Conservation (phyloP, 2,113 vertebrate genomes). For the Peucedramus taeniatus region DNA sequence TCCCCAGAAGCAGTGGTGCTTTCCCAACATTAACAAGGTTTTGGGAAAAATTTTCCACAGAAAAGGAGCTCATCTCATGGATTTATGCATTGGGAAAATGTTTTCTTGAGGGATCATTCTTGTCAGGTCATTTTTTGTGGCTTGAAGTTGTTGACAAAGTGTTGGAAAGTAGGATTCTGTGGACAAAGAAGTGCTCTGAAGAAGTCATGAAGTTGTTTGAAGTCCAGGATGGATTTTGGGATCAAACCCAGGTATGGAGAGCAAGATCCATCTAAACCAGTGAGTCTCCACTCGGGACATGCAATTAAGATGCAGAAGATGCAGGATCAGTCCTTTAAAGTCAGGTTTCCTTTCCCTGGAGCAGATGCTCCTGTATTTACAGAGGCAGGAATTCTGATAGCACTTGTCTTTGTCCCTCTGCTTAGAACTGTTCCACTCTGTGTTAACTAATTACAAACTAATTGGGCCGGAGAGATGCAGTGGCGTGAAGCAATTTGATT, state of each 20-base stretch:
- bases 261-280: background rate
- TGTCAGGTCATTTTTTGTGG: background rate
- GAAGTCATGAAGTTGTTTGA: background rate
- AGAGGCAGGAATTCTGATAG: background rate
- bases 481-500: background rate
- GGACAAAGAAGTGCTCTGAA: background rate
- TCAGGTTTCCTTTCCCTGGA: background rate
- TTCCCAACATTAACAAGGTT: background rate
- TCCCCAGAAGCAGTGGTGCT: background rate
- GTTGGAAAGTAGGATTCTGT: background rate
- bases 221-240: background rate
- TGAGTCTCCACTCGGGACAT: accelerated
- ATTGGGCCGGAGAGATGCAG: background rate
- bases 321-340: background rate
- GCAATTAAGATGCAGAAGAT: background rate
- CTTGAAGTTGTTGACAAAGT: background rate
- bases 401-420: background rate
- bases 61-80: background rate
- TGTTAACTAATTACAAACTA: conserved; percentile 27
- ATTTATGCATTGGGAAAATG: accelerated
- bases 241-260: background rate
- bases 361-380: background rate
- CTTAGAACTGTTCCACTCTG: background rate
- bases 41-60: accelerated
- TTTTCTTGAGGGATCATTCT: background rate